Evolutionary conservation across 2,797 vertebrate species (phyloP), one percentile per base, ranked within the genome.

Genomic region (Alauda arvensis): DNA sequence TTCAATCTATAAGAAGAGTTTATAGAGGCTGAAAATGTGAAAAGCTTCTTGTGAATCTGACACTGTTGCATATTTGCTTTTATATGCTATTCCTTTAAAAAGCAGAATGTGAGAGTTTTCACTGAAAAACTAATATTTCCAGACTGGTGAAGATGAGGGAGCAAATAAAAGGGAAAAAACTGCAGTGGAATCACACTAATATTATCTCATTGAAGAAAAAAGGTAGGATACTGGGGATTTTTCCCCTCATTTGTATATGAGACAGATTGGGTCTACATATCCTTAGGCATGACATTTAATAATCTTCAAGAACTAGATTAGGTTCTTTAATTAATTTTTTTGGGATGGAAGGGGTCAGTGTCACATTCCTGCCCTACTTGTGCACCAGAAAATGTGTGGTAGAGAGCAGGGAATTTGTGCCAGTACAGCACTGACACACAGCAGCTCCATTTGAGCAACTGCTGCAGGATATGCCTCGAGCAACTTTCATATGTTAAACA

Each of bases 401-500:
- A 95, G 79, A 60, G 17, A 78, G 49, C 21, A 88, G 62, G 86
- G 43, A 68, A 65, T 78, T 66, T 40, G 66, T 52, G 18, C n/a
- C 65, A 79, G 52, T 17, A 24, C 7, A 66, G 45, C 20, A 49
- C 62, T 80, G 78, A 88, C 78, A 91, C 10, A 56, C 21, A 92
- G 56, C 55, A 89, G 49, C 59, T 94, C 72, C 61, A 57, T 87
- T 80, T 87, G 70, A 94, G 72, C 56, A 85, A 85, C 39, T 83
- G 76, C 88, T 94, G 56, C 76, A 49, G 91, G 93, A 80, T 63
- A 92, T 48, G 83, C 89, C 86, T 90, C 14, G 8, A 94, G 88
- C 88, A 93, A 94, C 69, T 83, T 87, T 81, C 67, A 48, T 69
- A 87, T 34, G 56, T 91, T 93, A 92, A 95, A 83, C 49, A 88